Percentiles rank a stretch among this genome's conserved stretches.
Conservation (phyloP, 1,140 invertebrate species). For the Arctopsyche grandis region DNA sequence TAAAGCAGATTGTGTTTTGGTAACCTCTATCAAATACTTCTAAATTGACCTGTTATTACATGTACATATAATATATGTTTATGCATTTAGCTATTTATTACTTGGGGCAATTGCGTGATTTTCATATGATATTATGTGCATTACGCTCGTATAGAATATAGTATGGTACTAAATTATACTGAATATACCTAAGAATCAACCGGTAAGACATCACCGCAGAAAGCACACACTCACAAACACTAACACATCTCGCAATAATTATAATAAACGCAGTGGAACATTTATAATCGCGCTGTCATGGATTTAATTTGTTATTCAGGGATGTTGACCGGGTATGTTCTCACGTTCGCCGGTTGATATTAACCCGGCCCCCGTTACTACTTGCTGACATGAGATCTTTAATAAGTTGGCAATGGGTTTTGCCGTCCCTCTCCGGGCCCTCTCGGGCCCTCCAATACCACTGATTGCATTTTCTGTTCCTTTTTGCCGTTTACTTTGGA, state of each 20-base stretch:
- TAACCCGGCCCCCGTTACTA: constrained; percentile 45
- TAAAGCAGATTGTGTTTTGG: no score
- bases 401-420: constrained; percentile 41
- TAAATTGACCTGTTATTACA: no score
- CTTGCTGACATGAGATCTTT: constrained; percentile 52
- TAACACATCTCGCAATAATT: constrained; percentile 46
- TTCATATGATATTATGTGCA: no score
- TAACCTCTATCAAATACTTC: no score
- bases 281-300: constrained; percentile 51
- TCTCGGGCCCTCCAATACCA: neutral
- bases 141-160: no score
- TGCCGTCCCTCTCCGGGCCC: neutral
- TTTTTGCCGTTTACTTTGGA: constrained; percentile 1
- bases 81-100: no score
- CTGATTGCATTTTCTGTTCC: neutral
- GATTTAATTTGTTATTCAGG: constrained; percentile 51
- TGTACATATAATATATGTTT: no score
- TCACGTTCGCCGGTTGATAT: constrained; percentile 42
- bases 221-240: neutral
- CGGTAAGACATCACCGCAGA: neutral
- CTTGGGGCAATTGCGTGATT: no score
- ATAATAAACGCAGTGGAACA: constrained; percentile 49
- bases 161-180: neutral
- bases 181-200: neutral
- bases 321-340: constrained; percentile 19